phyloP scores from a whole-genome alignment of 2,888 invertebrate genomes.

The Diplolepis rosae region DNA sequence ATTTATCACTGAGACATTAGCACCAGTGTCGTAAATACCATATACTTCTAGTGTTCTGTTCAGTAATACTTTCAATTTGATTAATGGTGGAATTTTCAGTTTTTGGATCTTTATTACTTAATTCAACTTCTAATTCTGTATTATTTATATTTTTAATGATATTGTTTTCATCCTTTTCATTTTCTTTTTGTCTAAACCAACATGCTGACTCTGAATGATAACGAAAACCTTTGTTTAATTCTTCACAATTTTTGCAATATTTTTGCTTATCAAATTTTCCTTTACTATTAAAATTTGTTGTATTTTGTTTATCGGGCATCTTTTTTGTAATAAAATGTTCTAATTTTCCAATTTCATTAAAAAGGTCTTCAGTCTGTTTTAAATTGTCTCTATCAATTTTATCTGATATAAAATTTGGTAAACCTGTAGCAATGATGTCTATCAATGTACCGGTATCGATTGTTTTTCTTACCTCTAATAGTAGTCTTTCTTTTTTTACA shows the following conservation, averaged over 20 bases:
- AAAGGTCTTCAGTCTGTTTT: constrained; percentile 56
- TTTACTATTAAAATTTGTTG: constrained; percentile 36
- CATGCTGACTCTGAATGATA: constrained; percentile 40
- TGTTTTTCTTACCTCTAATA: constrained; percentile 50
- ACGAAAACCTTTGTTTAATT: constrained; percentile 31
- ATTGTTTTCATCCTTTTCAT: no score
- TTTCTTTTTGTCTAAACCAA: constrained; percentile 38
- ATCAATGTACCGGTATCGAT: constrained; percentile 53
- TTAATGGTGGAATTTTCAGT: constrained; percentile 52
- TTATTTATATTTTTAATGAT: constrained; percentile 30
- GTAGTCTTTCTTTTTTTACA: constrained; percentile 45
- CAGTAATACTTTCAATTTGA: constrained; percentile 46
- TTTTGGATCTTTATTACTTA: constrained; percentile 41
- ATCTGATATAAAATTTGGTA: constrained; percentile 57
- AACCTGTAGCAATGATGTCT: constrained; percentile 57
- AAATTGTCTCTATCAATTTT: constrained; percentile 59
- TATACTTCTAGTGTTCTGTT: constrained; percentile 39
- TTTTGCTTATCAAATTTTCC: constrained; percentile 17
- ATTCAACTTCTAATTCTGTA: constrained; percentile 40
- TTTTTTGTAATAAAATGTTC: no score
- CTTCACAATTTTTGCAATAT: constrained; percentile 23
- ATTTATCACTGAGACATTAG: no score
- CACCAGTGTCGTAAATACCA: constrained; percentile 50
- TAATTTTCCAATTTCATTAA: constrained; percentile 58
- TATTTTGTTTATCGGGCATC: constrained; percentile 46